phyloP scores from a whole-genome alignment of 2,888 invertebrate genomes.

The Thereva nobilitata region DNA sequence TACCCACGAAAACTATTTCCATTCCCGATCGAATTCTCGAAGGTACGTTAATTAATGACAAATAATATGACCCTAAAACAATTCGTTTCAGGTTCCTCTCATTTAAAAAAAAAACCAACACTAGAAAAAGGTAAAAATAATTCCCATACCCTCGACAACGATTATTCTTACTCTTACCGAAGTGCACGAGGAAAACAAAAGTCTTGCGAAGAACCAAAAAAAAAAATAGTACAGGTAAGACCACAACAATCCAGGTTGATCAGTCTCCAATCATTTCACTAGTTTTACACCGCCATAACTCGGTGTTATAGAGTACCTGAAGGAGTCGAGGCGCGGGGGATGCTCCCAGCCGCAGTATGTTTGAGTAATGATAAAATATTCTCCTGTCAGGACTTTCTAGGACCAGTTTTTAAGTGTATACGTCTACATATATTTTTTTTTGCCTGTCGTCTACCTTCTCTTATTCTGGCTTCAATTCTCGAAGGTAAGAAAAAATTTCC shows the following conservation, averaged over 20 bases:
- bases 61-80: constrained; percentile 25
- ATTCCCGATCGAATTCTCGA: constrained; percentile 17
- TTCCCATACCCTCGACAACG: constrained; percentile 5
- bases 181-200: constrained; percentile 1
- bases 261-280: constrained; percentile 14
- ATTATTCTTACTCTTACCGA: not conserved
- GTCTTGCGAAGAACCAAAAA: not conserved
- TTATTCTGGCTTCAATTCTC: constrained; percentile 11
- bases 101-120: not conserved
- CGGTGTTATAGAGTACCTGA: not conserved
- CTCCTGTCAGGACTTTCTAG: constrained; percentile 33
- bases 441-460: not conserved
- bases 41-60: constrained; percentile 31
- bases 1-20: constrained; percentile 4
- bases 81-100: constrained; percentile 11
- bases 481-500: constrained; percentile 25
- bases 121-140: constrained; percentile 23
- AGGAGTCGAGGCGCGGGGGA: not conserved
- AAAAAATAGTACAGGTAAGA: constrained; percentile 24
- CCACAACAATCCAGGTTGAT: constrained; percentile 17
- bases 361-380: constrained; percentile 34
- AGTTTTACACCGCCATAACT: constrained; percentile 15
- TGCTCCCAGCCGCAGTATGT: constrained; percentile 10
- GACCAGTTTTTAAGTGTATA: not conserved
- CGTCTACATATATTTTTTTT: too few relatives aligned